phyloP scores from a whole-genome alignment of 1,140 invertebrate genomes.

The Rhyacophila brunnea region DNA sequence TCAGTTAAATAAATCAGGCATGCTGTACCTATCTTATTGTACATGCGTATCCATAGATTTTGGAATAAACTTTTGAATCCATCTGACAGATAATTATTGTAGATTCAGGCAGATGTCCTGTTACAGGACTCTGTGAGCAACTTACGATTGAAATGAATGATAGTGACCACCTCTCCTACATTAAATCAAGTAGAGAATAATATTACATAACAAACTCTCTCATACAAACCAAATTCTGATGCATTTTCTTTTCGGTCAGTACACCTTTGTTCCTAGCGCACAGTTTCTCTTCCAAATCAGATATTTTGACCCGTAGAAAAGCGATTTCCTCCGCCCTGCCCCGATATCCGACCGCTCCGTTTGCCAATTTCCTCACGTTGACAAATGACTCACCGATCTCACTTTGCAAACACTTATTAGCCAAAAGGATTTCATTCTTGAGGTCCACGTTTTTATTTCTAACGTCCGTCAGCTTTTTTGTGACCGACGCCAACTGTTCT shows the following conservation, averaged over 20 bases:
- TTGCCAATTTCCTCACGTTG: slow-evolving; percentile 50
- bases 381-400: slow-evolving; percentile 65
- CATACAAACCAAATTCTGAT: neutral
- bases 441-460: slow-evolving; percentile 64
- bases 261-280: slow-evolving; percentile 40
- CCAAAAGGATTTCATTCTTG: slow-evolving; percentile 63
- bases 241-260: slow-evolving; percentile 8
- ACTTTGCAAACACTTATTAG: slow-evolving; percentile 63
- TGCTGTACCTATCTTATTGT: too few species aligned
- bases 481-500: slow-evolving; percentile 58
- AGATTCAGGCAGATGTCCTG: too few species aligned
- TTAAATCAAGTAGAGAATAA: too few species aligned
- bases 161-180: too few species aligned
- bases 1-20: too few species aligned
- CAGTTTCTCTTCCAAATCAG: slow-evolving; percentile 62
- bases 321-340: slow-evolving; percentile 71
- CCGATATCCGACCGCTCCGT: slow-evolving; percentile 60
- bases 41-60: too few species aligned
- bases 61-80: too few species aligned
- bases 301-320: slow-evolving; percentile 62
- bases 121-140: too few species aligned
- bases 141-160: too few species aligned
- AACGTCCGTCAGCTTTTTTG: slow-evolving; percentile 64
- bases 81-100: too few species aligned
- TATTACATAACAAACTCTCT: too few species aligned